Base-by-base conservation (phyloP, 1,140 invertebrate genomes). In the Condylostylus longicornis region DNA sequence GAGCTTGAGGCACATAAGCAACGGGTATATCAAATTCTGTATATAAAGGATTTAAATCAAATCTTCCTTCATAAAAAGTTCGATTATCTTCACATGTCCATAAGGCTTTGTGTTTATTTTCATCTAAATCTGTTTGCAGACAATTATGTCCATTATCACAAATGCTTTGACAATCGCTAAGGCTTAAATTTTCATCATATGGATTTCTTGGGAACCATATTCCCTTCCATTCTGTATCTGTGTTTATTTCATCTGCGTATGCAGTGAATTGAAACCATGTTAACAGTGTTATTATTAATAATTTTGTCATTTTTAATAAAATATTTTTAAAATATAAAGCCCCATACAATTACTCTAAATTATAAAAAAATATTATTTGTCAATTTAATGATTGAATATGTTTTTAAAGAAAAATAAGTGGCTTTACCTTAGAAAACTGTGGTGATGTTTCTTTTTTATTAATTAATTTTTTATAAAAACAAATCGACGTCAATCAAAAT, bases 141-240 rank as follows among this genome's bases (percentile, higher is more conserved):
- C 45, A 45, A 61, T 82, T 79, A 57, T 75, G 69, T 37, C 67
- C 80, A 64, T 82, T 70, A 54, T 85, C 81, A 56, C 81, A 85
- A 27, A 75, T 58, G 17, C 22, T 66, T 40, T 40, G 2, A 10
- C 15, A 3, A 19, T 17, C 1, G 9, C 18, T 10, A 15, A 28
- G 2, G 8, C 5, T 37, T 28, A 17, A 18, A 5, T 12, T 42
- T 40, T 49, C 54, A 5, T 33, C 17, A 34, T 52, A 50, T 35
- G 41, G 28, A 35, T 46, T 35, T 31, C 50, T 42, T n/a, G 66
- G 65, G 47, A 67, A 63, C 63, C 63, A 67, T 34, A 48, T 55
- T 15, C 64, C 61, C n/a, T 50, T 45, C 64, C 64, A 67, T 13
- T 47, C 14, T 37, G 56, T 44, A 18, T 27, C 14, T 10, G 9